A percentile compares a stretch with the other conserved stretches of the same genome.
Conservation (phyloP, 2,113 vertebrate species). For the Pygoscelis adeliae region DNA sequence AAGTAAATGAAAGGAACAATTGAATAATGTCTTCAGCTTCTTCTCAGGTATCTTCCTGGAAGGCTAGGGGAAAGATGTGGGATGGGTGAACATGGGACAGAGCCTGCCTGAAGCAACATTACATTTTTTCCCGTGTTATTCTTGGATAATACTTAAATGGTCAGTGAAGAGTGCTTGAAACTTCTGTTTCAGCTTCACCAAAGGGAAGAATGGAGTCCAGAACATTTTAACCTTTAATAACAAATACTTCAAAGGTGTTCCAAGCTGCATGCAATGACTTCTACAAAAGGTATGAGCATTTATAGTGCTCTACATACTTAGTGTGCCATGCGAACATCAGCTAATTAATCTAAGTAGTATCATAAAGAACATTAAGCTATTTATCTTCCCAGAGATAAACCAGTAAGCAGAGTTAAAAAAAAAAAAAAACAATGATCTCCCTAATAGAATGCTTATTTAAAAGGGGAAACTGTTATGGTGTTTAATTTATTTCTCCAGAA, state of each 20-base stretch:
- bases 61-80: background rate
- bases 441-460: background rate
- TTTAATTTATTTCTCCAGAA: background rate
- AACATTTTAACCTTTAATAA: background rate
- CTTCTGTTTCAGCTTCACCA: background rate
- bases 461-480: background rate
- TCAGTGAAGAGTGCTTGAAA: background rate
- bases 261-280: background rate
- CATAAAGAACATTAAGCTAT: background rate
- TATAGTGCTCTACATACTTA: background rate
- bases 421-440: background rate
- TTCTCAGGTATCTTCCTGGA: background rate
- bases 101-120: background rate
- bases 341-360: slow-evolving; percentile 10
- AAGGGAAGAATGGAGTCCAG: background rate
- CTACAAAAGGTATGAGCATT: background rate
- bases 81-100: background rate
- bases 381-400: slow-evolving; percentile 25
- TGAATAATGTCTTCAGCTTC: background rate
- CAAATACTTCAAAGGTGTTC: background rate
- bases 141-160: background rate
- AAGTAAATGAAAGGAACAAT: background rate
- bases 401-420: background rate
- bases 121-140: background rate
- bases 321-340: background rate